These are phyloP conservation scores for Microctonus hyperodae DNA, from an alignment of 2,888 invertebrate genomes.

Conservation along the genomic window DNA sequence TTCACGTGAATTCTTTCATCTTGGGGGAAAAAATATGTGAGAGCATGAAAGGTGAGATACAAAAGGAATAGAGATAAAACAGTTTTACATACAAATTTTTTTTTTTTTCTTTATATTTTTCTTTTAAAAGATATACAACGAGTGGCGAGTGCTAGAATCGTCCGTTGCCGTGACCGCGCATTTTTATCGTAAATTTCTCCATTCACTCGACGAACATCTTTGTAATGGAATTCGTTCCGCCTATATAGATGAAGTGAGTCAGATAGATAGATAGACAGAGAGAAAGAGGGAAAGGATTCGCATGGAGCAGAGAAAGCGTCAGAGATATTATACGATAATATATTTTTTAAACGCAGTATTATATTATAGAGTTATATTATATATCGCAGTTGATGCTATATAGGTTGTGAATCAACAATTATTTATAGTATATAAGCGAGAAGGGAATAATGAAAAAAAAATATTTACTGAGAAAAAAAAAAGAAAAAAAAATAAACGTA, in stretches of 20 bases:
- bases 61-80: neutral
- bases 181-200: constrained; percentile 37
- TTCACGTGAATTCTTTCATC: constrained; percentile 17
- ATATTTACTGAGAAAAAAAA: neutral
- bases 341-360: constrained; percentile 35
- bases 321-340: constrained; percentile 23
- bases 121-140: neutral
- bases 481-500: constrained; percentile 6
- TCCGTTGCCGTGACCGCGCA: constrained; percentile 35
- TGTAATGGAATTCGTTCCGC: constrained; percentile 21
- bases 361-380: constrained; percentile 35
- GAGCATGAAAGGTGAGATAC: no score
- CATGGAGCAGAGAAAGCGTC: constrained; percentile 28
- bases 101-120: neutral
- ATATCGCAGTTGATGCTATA: constrained; percentile 29
- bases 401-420: constrained; percentile 55
- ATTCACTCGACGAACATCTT: constrained; percentile 10
- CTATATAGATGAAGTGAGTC: neutral
- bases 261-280: neutral
- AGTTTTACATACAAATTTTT: constrained; percentile 13
- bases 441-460: constrained; percentile 9
- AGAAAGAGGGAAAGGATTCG: neutral
- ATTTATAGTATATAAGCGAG: constrained; percentile 4
- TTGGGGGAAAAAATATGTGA: neutral
- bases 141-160: constrained; percentile 25